These are phyloP conservation scores for Pteronotus mesoamericanus DNA, from an alignment of 2,797 vertebrate species.

Conservation along the genomic window DNA sequence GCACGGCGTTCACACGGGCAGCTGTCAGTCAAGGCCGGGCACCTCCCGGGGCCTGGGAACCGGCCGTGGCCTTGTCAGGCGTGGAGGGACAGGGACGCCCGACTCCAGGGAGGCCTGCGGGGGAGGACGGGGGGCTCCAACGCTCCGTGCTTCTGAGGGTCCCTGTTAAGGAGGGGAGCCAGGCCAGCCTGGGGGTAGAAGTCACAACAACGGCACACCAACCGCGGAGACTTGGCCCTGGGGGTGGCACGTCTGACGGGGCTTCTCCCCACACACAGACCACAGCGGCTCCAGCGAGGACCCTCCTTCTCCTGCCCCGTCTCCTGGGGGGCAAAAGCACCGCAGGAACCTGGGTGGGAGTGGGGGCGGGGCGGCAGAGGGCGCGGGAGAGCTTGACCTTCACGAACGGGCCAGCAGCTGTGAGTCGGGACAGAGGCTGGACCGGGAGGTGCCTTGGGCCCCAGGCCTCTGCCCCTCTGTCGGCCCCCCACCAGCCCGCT, in stretches of 20 bases:
- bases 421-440: too few relatives aligned
- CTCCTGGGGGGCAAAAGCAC: not conserved
- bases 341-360: not conserved
- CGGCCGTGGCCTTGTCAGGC: accelerated
- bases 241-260: not conserved
- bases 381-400: too few relatives aligned
- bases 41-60: not conserved
- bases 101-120: not conserved
- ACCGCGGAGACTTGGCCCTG: not conserved
- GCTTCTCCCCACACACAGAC: accelerated
- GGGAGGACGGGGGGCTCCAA: not conserved
- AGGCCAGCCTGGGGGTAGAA: not conserved
- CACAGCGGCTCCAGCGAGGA: not conserved
- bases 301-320: not conserved
- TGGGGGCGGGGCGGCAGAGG: not conserved
- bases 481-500: accelerated
- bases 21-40: not conserved
- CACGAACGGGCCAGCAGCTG: too few relatives aligned
- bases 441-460: not conserved
- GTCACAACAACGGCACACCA: not conserved
- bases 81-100: not conserved
- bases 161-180: not conserved
- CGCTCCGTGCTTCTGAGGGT: not conserved
- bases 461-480: not conserved
- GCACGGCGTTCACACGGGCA: not conserved